These are phyloP conservation scores for Abramis brama DNA, from an alignment of 2,113 vertebrate genomes.

Conservation along the genomic window DNA sequence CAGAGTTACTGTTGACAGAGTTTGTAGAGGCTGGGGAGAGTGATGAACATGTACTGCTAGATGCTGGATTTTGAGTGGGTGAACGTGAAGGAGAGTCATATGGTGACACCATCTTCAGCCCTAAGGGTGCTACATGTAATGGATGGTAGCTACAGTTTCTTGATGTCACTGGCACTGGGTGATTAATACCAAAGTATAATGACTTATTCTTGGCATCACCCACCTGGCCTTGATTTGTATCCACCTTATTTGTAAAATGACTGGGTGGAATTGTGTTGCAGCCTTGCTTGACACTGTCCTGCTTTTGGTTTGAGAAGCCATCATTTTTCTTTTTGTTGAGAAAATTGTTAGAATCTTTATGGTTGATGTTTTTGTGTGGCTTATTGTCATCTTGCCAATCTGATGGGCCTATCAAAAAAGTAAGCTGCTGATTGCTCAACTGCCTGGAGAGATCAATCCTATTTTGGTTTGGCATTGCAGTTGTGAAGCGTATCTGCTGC, in stretches of 20 bases:
- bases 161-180: constrained; percentile 73
- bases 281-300: constrained; percentile 73
- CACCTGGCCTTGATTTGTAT: constrained; percentile 74
- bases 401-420: constrained; percentile 75
- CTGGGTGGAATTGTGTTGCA: constrained; percentile 68
- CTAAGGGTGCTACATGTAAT: constrained; percentile 76
- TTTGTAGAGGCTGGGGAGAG: constrained; percentile 90
- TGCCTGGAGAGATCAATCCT: constrained; percentile 81
- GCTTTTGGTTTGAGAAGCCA: constrained; percentile 74
- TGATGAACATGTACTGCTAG: constrained; percentile 87
- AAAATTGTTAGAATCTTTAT: constrained; percentile 72
- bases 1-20: constrained; percentile 83
- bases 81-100: constrained; percentile 89
- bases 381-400: constrained; percentile 85
- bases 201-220: constrained; percentile 82
- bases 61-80: constrained; percentile 83
- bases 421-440: constrained; percentile 81
- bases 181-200: constrained; percentile 82
- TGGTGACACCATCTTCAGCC: constrained; percentile 84
- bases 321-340: constrained; percentile 75
- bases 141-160: constrained; percentile 75
- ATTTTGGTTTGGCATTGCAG: constrained; percentile 76
- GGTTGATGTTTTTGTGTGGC: constrained; percentile 69
- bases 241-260: constrained; percentile 73
- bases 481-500: constrained; percentile 81